Evolutionary conservation across 64 coral and sea anemone species (phyloP), one percentile per base, ranked within the genome.

Genomic region (Anthopleura sola): DNA sequence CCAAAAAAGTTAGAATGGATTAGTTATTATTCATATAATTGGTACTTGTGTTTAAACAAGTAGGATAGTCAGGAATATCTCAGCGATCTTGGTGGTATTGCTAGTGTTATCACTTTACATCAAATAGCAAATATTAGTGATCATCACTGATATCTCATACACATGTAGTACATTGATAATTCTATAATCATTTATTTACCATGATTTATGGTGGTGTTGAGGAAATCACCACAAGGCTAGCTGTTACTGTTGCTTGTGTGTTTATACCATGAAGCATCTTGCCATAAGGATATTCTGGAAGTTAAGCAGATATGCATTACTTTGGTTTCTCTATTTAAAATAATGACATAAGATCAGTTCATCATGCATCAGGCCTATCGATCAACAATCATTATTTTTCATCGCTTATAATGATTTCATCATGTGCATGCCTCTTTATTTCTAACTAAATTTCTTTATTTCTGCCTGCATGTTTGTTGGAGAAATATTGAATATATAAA

Each of bases 351-450:
- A 23, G n/a, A 62, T 62, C 6, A 62, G 0, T 10, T 17, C 4
- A 32, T 32, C 66, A 78, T 90, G 89, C 89, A 90, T 85, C 89
- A 90, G 89, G 74, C 89, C 89, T 90, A 85, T 90, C 89, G 83
- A 90, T 90, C 89, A 90, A 56, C 47, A 74, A 80, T 78, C 83
- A 85, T 56, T 49, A 79, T 46, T 66, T 47, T 78, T 90, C 88
- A 84, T 82, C 75, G 46, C 53, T 0, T 39, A 37, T 75, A 7
- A 39, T 53, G 53, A 39, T 75, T 75, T 90, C 88, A 85, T 90
- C 88, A 84, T 55, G 24, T 90, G 88, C 88, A 90, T 48, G 24
- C 3, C 4, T 44, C 40, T 1, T 44, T 44, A 44, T 44, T 44
- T 44, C 0, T 8, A 44, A 44, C 40, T 44, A 44, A 44, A 44